Base-by-base conservation (phyloP, 2,113 vertebrate species). In the Poeciliopsis prolifica region DNA sequence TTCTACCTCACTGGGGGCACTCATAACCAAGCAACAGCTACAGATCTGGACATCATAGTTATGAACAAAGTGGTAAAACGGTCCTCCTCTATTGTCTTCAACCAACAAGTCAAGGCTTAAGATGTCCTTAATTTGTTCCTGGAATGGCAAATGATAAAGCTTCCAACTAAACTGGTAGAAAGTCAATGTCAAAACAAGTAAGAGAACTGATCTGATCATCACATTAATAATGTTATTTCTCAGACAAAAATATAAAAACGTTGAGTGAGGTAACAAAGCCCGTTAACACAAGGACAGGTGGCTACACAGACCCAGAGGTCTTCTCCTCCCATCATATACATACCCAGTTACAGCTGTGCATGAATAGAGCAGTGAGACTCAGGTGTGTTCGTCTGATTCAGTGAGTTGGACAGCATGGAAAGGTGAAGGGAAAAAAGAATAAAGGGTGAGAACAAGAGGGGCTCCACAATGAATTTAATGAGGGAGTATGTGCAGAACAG, bases 211-310 rank as follows among this genome's bases (percentile, higher is more conserved):
- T 28, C 10, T 24, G 13, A 74, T 24, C 11, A 26, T 31, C 12
- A 31, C 15, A 17, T 11, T 61, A 15, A 72, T 72, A 37, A n/a
- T n/a, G 35, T 4, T 42, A 24, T 8, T 70, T 62, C 31, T 54
- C 9, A 40, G 48, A 65, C 26, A 26, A 26, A 44, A 14, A 8
- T 66, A 8, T 48, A 65, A 65, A 72, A 69, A 54, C 44, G 31
- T 48, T 33, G 33, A 42, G 28, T 29, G 37, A 40, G 15, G 33
- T 4, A 81, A 63, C 61, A 77, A 68, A 62, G 8, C 11, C 31
- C 12, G 71, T 80, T 81, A 87, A 83, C 73, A 78, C 72, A 69
- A n/a, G 30, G 79, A 69, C 85, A 84, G 83, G 86, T 86, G 82
- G 83, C 82, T 81, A 65, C 74, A 44, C 67, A 63, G 78, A 82